Conservation (phyloP, 2,888 invertebrate genomes). For the Caenorhabditis plicata region DNA sequence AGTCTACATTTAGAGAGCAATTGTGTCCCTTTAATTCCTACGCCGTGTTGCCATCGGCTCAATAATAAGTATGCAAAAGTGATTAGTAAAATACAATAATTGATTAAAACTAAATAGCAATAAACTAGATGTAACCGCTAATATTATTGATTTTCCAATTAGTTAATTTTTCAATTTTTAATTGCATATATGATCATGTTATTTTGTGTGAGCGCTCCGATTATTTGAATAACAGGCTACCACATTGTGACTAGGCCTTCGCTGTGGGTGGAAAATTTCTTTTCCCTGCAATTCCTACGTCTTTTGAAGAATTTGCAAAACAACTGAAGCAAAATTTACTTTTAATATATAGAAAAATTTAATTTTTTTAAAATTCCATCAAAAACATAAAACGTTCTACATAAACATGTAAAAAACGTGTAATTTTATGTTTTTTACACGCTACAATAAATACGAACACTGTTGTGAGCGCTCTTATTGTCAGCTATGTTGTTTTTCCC, state of each 20-base stretch:
- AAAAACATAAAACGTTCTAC: too few species aligned
- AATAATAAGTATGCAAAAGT: too few species aligned
- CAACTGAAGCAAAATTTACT: not conserved
- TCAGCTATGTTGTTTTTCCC: constrained; percentile 5
- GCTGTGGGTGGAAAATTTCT: constrained; percentile 10
- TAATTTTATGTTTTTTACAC: not conserved
- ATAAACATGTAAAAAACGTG: too few species aligned
- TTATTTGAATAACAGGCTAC: constrained; percentile 37
- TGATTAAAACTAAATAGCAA: too few species aligned
- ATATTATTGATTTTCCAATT: too few species aligned
- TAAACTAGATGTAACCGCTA: too few species aligned
- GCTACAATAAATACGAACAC: not conserved
- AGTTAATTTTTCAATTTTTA: not conserved
- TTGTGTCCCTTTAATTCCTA: constrained; percentile 11
- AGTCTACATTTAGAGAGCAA: constrained; percentile 19
- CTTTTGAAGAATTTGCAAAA: constrained; percentile 8
- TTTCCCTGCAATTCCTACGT: constrained; percentile 14
- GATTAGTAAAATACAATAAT: too few species aligned
- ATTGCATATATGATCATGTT: not conserved
- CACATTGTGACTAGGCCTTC: constrained; percentile 22
- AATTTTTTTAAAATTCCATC: not conserved
- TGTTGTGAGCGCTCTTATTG: constrained; percentile 36
- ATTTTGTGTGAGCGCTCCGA: constrained; percentile 26
- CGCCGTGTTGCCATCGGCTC: constrained; percentile 18
- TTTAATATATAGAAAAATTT: not conserved